Evolutionary conservation across 2,888 invertebrate genomes (phyloP).

Genomic region (Spicauda simplicius): DNA sequence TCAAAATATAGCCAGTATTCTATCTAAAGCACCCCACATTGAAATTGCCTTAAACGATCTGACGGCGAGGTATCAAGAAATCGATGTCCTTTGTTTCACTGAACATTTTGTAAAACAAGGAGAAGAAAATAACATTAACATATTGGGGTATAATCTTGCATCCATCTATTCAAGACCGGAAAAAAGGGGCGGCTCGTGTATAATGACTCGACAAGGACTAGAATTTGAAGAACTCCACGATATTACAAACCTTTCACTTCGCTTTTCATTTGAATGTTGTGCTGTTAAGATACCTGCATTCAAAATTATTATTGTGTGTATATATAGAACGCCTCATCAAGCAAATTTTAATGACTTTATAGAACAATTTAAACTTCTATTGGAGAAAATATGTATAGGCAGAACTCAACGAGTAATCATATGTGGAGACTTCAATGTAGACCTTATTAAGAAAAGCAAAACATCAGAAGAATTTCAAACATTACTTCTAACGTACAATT

Average conservation of each 20-base stretch:
- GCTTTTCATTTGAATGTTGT: conserved; percentile 7
- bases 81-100: conserved; percentile 4
- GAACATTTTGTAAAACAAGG: conserved; percentile 9
- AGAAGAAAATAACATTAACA: conserved; percentile 9
- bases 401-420: not conserved
- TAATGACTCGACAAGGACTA: not conserved
- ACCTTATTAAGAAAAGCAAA: not conserved
- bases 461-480: conserved; percentile 7
- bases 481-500: conserved; percentile 22
- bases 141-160: not conserved
- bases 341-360: conserved; percentile 9
- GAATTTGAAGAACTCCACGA: not conserved
- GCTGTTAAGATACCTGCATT: not conserved
- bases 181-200: conserved; percentile 10
- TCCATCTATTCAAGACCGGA: not conserved
- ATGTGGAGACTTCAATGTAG: conserved; percentile 2
- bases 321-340: conserved; percentile 8
- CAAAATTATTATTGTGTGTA: conserved; percentile 1
- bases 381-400: not conserved
- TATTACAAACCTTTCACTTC: not conserved
- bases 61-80: not conserved
- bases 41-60: not conserved
- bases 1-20: conserved; percentile 9
- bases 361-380: not conserved
- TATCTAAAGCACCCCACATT: not conserved